Base-by-base conservation (phyloP, 2,888 invertebrate genomes). In the Papilio protenor region DNA sequence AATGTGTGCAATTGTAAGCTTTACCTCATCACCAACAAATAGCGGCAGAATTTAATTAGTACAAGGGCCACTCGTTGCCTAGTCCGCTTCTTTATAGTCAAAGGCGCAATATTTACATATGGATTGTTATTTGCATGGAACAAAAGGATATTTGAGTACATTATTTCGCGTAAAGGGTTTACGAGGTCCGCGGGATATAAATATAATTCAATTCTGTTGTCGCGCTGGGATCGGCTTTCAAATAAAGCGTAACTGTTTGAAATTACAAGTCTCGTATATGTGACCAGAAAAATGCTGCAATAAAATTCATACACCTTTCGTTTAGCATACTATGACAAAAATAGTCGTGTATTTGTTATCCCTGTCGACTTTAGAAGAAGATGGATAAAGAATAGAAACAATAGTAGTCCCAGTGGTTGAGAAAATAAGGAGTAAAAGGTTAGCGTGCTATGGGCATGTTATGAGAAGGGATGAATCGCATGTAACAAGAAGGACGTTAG, bases 101-200 rank as follows among this genome's bases (percentile, higher is more conserved):
- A 57, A 21, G 55, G n/a, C 10, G 0, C 2, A 11, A 78, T 75
- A 64, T 75, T 75, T 75, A 75, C 52, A 70, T 61, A 72, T 11
- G 74, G 75, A 64, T 75, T 78, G 78, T 75, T 78, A 74, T 74
- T 72, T 71, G 78, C 64, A 23, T 23, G 49, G 64, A 72, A 78
- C 75, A 78, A 78, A 75, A 72, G 75, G 47, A 64, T 78, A 78
- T 78, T 78, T 75, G 78, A 61, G 72, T 75, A 72, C 55, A 78
- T 78, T 72, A 72, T 66, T 78, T 64, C 64, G 49, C 45, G 12
- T 73, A 49, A 73, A 73, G 72, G 55, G 64, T 75, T 78, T 75
- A 75, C 72, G 75, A 72, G 75, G 59, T 72, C 52, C 72, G 21
- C 72, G 52, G 70, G 27, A 40, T 47, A 64, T 55, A 70, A 77